Conservation (phyloP, 2,797 vertebrate genomes). For the Zonotrichia albicollis region DNA sequence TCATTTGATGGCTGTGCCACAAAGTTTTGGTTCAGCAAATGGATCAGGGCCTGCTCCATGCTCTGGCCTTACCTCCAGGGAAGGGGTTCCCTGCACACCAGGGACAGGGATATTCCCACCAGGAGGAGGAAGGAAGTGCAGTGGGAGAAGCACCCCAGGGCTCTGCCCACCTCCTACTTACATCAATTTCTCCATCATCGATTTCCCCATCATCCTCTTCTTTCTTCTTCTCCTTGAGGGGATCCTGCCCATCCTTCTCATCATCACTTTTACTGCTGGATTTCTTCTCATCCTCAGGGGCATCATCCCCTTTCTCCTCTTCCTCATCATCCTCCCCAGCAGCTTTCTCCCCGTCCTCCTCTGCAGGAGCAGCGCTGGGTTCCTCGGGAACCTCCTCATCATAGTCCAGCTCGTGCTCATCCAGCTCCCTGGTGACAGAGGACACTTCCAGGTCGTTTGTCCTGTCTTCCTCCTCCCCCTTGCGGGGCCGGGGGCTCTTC, state of each 20-base stretch:
- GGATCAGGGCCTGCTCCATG: background rate
- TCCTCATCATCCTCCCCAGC: conserved; percentile 84
- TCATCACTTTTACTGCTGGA: conserved; percentile 69
- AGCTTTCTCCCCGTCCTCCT: conserved; percentile 83
- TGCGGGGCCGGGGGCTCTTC: conserved; percentile 35
- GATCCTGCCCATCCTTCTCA: conserved; percentile 80
- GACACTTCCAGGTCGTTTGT: conserved; percentile 87
- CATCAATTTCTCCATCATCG: conserved; percentile 98
- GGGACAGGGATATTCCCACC: background rate
- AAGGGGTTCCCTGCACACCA: background rate
- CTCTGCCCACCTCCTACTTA: conserved; percentile 76
- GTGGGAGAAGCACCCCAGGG: background rate
- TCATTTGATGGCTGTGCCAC: background rate
- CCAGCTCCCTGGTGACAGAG: conserved; percentile 91
- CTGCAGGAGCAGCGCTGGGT: conserved; percentile 72
- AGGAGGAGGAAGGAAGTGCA: background rate
- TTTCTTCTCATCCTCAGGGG: conserved; percentile 73
- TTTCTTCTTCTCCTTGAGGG: conserved; percentile 89
- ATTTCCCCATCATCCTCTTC: conserved; percentile 97
- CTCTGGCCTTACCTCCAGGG: background rate
- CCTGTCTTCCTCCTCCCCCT: conserved; percentile 75
- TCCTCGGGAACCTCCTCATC: conserved; percentile 98
- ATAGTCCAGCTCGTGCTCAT: conserved; percentile 96
- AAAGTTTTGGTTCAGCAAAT: background rate
- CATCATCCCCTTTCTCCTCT: conserved; percentile 78